Conservation (phyloP, 2,797 vertebrate genomes). For the Ceryle rudis region DNA sequence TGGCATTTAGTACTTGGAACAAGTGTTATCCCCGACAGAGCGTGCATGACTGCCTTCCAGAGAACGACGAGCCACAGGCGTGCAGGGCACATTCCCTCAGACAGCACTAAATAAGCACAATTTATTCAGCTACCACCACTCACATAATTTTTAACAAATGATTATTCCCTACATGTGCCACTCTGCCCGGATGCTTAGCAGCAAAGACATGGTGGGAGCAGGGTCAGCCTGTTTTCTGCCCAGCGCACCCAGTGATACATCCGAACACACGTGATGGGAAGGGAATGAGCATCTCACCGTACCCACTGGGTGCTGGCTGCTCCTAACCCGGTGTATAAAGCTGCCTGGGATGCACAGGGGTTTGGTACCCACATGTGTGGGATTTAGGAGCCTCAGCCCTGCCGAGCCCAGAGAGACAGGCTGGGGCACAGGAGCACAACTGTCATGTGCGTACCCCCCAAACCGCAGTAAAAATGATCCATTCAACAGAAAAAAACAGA, state of each 20-base stretch:
- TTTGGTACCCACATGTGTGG: background rate
- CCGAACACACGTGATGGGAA: rapidly evolving
- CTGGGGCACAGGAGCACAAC: rapidly evolving
- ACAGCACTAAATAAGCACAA: background rate
- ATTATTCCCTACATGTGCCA: background rate
- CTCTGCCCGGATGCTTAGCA: background rate
- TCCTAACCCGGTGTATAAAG: rapidly evolving
- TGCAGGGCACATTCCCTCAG: background rate
- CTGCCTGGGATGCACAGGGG: background rate
- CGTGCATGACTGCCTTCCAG: background rate
- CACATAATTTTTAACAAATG: background rate
- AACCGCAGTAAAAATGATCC: background rate
- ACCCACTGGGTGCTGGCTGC: rapidly evolving
- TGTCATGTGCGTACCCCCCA: rapidly evolving
- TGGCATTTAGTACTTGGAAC: slow-evolving; percentile 48
- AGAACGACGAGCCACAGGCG: background rate
- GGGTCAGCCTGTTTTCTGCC: background rate
- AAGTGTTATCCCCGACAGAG: background rate
- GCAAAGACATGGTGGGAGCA: rapidly evolving
- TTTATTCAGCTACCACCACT: background rate
- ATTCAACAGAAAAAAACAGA: background rate
- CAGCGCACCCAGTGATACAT: rapidly evolving
- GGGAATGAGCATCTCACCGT: rapidly evolving
- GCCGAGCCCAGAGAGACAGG: rapidly evolving
- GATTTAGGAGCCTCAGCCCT: background rate